Conservation (phyloP, 2,797 vertebrate genomes). For the Melanotaenia nigrans region DNA sequence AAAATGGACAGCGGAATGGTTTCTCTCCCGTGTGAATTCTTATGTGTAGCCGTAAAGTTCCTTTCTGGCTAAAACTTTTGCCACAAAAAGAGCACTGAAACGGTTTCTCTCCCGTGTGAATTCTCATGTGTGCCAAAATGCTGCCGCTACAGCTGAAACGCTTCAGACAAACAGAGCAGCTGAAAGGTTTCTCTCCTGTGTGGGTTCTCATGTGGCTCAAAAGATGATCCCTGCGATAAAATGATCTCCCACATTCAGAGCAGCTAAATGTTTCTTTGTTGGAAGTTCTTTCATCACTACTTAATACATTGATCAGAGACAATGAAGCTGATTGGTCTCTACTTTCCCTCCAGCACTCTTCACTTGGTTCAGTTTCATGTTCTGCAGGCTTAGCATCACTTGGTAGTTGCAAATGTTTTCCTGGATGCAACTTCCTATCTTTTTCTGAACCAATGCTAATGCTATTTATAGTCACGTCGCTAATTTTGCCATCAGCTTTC, state of each 20-base stretch:
- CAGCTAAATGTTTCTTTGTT: slow-evolving; percentile 36
- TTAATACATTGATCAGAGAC: not conserved
- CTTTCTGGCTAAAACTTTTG: slow-evolving; percentile 27
- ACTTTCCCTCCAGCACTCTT: not conserved
- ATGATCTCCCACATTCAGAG: slow-evolving; percentile 28
- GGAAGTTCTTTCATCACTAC: not conserved
- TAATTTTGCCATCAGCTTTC: not conserved
- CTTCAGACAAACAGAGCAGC: slow-evolving; percentile 7
- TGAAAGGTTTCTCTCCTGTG: slow-evolving; percentile 46
- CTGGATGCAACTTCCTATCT: not conserved
- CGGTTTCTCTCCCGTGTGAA: slow-evolving; percentile 35
- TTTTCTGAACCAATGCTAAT: not conserved
- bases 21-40: slow-evolving; percentile 33
- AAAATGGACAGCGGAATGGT: slow-evolving; percentile 36
- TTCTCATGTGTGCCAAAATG: slow-evolving; percentile 37
- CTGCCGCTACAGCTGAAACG: slow-evolving; percentile 19
- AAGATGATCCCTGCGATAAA: slow-evolving; percentile 31
- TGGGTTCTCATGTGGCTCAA: slow-evolving; percentile 44
- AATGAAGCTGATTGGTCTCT: not conserved
- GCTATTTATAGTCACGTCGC: not conserved
- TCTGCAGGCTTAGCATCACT: not conserved
- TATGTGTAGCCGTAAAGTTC: slow-evolving; percentile 19
- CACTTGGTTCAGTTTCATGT: not conserved
- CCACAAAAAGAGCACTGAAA: slow-evolving; percentile 24
- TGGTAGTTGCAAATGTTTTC: not conserved